Percentiles rank a stretch among this genome's conserved stretches.
These are phyloP conservation scores for Phasia obesa DNA, from an alignment of 2,888 invertebrate genomes.

Conservation along the genomic window DNA sequence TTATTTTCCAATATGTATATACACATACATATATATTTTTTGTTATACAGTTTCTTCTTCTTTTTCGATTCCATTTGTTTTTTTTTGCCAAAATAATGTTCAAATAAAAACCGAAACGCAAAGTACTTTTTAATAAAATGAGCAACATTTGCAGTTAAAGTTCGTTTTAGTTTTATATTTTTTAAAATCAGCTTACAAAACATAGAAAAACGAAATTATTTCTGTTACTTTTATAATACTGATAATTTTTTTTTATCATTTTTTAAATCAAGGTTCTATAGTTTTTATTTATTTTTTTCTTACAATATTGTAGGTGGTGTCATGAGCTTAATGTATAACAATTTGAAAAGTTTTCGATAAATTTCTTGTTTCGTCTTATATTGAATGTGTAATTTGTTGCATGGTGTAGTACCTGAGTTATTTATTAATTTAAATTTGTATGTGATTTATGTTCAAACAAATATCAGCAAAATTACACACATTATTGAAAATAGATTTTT, in stretches of 20 bases:
- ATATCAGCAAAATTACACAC: conserved; percentile 21
- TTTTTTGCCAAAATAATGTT: conserved; percentile 41
- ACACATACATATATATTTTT: too few species aligned
- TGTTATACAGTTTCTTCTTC: conserved; percentile 14
- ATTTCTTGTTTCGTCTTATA: conserved; percentile 56
- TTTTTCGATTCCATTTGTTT: conserved; percentile 3
- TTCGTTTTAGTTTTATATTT: conserved; percentile 40
- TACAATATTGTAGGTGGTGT: conserved; percentile 53
- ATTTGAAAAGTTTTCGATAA: conserved; percentile 64
- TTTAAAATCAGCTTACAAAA: neutral
- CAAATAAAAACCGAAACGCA: conserved; percentile 43
- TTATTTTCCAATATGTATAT: conserved; percentile 50
- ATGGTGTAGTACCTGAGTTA: conserved; percentile 53
- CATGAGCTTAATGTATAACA: conserved; percentile 58
- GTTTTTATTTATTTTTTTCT: neutral
- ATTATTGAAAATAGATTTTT: conserved; percentile 16
- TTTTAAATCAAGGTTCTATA: conserved; percentile 49
- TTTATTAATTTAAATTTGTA: conserved; percentile 56
- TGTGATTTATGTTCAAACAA: conserved; percentile 49
- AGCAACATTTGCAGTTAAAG: conserved; percentile 69
- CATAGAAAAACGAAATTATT: too few species aligned
- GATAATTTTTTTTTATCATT: conserved; percentile 7
- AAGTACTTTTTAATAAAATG: conserved; percentile 62
- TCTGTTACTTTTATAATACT: neutral
- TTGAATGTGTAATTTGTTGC: conserved; percentile 58